phyloP scores from a whole-genome alignment of 2,888 invertebrate species.

The Strigamia transsilvanica region DNA sequence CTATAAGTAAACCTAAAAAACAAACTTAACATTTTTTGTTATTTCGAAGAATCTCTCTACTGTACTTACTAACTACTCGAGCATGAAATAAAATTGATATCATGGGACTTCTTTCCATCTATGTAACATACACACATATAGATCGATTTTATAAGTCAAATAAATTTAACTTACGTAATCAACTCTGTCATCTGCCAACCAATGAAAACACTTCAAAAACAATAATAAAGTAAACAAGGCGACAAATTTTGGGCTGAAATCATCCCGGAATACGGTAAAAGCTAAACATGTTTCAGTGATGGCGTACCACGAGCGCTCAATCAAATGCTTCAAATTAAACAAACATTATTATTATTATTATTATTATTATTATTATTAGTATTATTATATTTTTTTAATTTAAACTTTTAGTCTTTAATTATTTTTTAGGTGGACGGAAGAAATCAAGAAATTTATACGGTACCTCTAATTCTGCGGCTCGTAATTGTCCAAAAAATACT shows the following conservation, averaged over 20 bases:
- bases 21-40: conserved; percentile 40
- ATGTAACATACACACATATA: conserved; percentile 56
- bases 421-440: background rate
- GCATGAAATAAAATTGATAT: conserved; percentile 95
- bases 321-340: conserved; percentile 77
- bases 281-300: conserved; percentile 99
- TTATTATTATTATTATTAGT: too few species aligned
- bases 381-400: background rate
- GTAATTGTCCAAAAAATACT: conserved; percentile 92
- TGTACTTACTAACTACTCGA: conserved; percentile 77
- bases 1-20: conserved; percentile 72
- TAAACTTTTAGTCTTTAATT: too few species aligned
- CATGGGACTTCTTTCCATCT: conserved; percentile 99
- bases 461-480: conserved; percentile 97
- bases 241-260: conserved; percentile 97
- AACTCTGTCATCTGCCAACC: conserved; percentile 98
- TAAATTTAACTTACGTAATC: conserved; percentile 84
- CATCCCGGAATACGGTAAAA: conserved; percentile 98
- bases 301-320: conserved; percentile 99
- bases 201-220: conserved; percentile 98
- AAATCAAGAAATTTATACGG: conserved; percentile 53
- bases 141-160: background rate
- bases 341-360: conserved; percentile 8
- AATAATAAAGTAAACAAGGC: conserved; percentile 94
- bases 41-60: too few species aligned